Evolutionary conservation across 2,888 invertebrate species (phyloP).

Genomic region (Leptinotarsa rubiginosa): DNA sequence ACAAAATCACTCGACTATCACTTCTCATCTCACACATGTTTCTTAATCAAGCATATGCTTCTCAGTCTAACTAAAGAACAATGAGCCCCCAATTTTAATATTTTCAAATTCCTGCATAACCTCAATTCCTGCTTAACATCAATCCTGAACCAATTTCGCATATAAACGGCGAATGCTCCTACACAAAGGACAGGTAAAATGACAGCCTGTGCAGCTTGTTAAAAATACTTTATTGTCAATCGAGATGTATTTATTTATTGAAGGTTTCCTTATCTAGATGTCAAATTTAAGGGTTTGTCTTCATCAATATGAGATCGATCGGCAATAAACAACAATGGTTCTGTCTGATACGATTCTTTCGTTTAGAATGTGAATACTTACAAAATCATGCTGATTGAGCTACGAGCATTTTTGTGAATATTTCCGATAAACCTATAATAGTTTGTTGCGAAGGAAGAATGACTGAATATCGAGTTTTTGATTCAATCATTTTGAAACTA

Average conservation of each 20-base stretch:
- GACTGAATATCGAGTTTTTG: no score
- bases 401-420: background rate
- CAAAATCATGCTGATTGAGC: background rate
- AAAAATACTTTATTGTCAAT: constrained; percentile 56
- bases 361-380: constrained; percentile 35
- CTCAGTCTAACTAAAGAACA: no score
- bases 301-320: constrained; percentile 44
- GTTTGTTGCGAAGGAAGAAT: no score
- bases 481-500: no score
- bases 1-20: no score
- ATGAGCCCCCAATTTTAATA: background rate
- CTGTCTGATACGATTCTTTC: constrained; percentile 42
- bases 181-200: constrained; percentile 43
- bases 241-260: constrained; percentile 48
- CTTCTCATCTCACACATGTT: no score
- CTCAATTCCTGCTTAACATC: constrained; percentile 9
- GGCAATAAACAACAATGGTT: constrained; percentile 44
- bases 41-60: no score
- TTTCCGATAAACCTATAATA: background rate
- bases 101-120: background rate
- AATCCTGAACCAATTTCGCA: constrained; percentile 22
- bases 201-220: constrained; percentile 55
- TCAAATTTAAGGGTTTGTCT: constrained; percentile 53
- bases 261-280: constrained; percentile 45
- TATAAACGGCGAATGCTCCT: constrained; percentile 31